Conservation (phyloP, 2,113 vertebrate species). For the Charina bottae region DNA sequence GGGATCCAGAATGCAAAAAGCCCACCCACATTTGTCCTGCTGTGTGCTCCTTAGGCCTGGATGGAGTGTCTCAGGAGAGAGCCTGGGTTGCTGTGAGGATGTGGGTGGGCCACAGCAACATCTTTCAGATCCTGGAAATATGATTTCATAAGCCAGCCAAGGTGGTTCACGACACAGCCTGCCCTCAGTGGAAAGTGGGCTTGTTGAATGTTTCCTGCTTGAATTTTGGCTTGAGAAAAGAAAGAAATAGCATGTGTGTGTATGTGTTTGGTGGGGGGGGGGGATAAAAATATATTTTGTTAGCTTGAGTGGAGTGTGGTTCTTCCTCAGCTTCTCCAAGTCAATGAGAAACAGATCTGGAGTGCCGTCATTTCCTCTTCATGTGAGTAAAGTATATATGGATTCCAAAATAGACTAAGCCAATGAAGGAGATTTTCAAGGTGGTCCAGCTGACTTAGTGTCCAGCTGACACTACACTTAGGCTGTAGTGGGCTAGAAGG, state of each 20-base stretch:
- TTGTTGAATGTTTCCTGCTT: slow-evolving; percentile 50
- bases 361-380: slow-evolving; percentile 23
- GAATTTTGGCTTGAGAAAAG: slow-evolving; percentile 60
- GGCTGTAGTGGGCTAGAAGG: not conserved
- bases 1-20: slow-evolving; percentile 54
- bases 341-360: slow-evolving; percentile 44
- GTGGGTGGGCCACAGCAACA: slow-evolving; percentile 65
- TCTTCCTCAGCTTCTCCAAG: slow-evolving; percentile 30
- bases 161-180: slow-evolving; percentile 59
- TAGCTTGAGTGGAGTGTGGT: slow-evolving; percentile 38
- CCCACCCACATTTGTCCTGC: slow-evolving; percentile 65
- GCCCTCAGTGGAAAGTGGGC: slow-evolving; percentile 51
- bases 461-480: slow-evolving; percentile 3
- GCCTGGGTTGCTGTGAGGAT: slow-evolving; percentile 43
- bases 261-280: not conserved
- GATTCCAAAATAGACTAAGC: slow-evolving; percentile 28
- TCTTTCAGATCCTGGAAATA: slow-evolving; percentile 62
- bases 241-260: slow-evolving; percentile 35
- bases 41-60: slow-evolving; percentile 40
- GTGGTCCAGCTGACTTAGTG: slow-evolving; percentile 18
- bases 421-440: slow-evolving; percentile 43
- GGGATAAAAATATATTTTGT: slow-evolving; percentile 13
- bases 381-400: slow-evolving; percentile 37
- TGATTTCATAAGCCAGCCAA: slow-evolving; percentile 64
- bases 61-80: slow-evolving; percentile 27